Base-by-base conservation (phyloP, 2,113 vertebrate species). In the Genyomyrus donnyi region DNA sequence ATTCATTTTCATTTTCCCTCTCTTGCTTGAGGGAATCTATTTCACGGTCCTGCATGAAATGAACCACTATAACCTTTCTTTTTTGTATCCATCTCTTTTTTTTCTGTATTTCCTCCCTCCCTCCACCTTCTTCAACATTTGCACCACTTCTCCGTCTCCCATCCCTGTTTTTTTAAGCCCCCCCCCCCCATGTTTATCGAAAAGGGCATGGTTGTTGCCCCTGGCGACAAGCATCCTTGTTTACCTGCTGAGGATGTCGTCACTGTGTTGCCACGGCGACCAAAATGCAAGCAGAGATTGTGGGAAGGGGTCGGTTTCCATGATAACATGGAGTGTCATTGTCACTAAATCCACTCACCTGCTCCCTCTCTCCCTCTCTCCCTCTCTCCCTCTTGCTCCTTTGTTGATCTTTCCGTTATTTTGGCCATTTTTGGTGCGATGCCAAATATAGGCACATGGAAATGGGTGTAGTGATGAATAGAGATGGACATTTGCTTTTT, bases 221-320 rank as follows among this genome's bases (percentile, higher is more conserved):
- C 91, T 93, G 94, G 95, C 95, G 94, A 96, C 95, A 89, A 91
- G 93, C 92, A 94, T 95, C 94, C 93, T 95, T 96, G 96, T 96
- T 97, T 97, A 97, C 95, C 93, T 94, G 96, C 93, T 94, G 94
- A 93, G 95, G 95, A 95, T 96, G 96, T 96, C 96, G 97, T 96
- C 95, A 93, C 89, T 92, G 35, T 42, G 96, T 97, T 94, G 94
- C 97, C 94, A 95, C 95, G 95, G 96, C 95, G 95, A 98, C 97
- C 52, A 2, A 91, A 95, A 93, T 49, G 93, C 89, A 31, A 85
- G 88, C 66, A 27, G 87, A 90, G 88, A 62, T 88, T 90, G 80
- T 52, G 86, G 87, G 89, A 88, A 58, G 87, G 84, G 87, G 91
- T 87, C 27, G 48, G 94, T 95, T 95, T 94, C 94, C 93, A 94